Percentiles rank a stretch among this genome's conserved stretches.
These are phyloP conservation scores for Monodelphis domestica DNA, from an alignment of 2,797 vertebrate species.

Conservation along the genomic window DNA sequence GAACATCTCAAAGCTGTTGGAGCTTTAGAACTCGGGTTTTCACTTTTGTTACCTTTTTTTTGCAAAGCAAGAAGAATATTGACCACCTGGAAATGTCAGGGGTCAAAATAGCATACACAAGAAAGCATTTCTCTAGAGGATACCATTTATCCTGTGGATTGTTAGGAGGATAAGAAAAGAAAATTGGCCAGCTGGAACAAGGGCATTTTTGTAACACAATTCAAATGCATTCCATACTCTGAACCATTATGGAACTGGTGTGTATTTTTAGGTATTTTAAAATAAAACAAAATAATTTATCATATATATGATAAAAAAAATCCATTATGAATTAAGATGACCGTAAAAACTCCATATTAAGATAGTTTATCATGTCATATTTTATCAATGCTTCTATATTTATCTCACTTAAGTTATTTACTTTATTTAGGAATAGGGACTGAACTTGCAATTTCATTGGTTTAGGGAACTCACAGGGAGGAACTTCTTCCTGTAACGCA, in stretches of 20 bases:
- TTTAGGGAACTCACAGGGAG: not conserved
- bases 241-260: conserved; percentile 1
- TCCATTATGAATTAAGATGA: conserved; percentile 58
- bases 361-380: conserved; percentile 52
- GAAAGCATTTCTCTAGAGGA: conserved; percentile 25
- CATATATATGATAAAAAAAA: conserved; percentile 14
- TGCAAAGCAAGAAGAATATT: conserved; percentile 1
- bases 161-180: conserved; percentile 5
- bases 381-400: conserved; percentile 58
- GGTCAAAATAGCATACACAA: conserved; percentile 5
- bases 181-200: not conserved
- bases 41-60: not conserved
- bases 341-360: conserved; percentile 55
- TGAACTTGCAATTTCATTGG: not conserved
- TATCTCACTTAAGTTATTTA: conserved; percentile 56
- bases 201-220: conserved; percentile 46
- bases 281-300: conserved; percentile 26
- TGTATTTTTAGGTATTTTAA: conserved; percentile 36
- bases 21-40: not conserved
- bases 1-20: not conserved
- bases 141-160: not conserved
- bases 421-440: conserved; percentile 44
- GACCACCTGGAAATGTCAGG: not conserved
- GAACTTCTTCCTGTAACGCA: not conserved
- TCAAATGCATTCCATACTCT: conserved; percentile 37